These are phyloP conservation scores for Euproctis similis DNA, from an alignment of 2,888 invertebrate genomes.

Conservation along the genomic window DNA sequence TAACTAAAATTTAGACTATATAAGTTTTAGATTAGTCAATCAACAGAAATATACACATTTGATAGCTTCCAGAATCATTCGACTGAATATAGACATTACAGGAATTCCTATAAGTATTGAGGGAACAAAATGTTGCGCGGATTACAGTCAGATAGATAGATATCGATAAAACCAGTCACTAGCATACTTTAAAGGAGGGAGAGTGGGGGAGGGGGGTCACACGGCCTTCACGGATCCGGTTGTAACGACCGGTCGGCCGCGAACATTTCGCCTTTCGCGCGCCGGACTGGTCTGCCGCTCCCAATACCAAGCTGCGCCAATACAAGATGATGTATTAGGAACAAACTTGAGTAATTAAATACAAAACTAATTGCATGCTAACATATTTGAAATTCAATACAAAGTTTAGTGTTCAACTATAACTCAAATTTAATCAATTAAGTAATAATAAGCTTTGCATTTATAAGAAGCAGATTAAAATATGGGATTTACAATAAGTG, in stretches of 20 bases:
- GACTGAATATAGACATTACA: too few relatives aligned
- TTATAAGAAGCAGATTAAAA: too few relatives aligned
- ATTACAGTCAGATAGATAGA: slow-evolving; percentile 29
- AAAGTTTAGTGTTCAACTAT: slow-evolving; percentile 15
- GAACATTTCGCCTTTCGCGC: slow-evolving; percentile 71
- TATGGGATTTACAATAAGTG: slow-evolving; percentile 30
- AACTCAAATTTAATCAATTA: slow-evolving; percentile 16
- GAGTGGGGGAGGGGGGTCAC: slow-evolving; percentile 50
- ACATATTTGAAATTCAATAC: slow-evolving; percentile 21
- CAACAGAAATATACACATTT: too few relatives aligned
- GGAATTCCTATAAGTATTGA: too few relatives aligned
- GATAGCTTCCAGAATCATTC: too few relatives aligned
- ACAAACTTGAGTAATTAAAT: slow-evolving; percentile 23
- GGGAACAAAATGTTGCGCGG: slow-evolving; percentile 15
- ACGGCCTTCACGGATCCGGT: slow-evolving; percentile 74
- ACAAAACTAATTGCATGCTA: slow-evolving; percentile 15
- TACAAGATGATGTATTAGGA: slow-evolving; percentile 26
- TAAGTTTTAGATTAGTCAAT: too few relatives aligned
- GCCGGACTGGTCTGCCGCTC: slow-evolving; percentile 42
- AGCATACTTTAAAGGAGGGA: slow-evolving; percentile 32
- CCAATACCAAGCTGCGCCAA: slow-evolving; percentile 38
- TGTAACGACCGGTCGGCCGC: slow-evolving; percentile 58
- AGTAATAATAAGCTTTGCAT: too few relatives aligned
- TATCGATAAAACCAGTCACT: slow-evolving; percentile 60
- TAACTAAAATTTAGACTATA: too few relatives aligned